These are phyloP conservation scores for Zoanthus sansibaricus DNA, from an alignment of 92 coral and sea anemone species.

Conservation along the genomic window DNA sequence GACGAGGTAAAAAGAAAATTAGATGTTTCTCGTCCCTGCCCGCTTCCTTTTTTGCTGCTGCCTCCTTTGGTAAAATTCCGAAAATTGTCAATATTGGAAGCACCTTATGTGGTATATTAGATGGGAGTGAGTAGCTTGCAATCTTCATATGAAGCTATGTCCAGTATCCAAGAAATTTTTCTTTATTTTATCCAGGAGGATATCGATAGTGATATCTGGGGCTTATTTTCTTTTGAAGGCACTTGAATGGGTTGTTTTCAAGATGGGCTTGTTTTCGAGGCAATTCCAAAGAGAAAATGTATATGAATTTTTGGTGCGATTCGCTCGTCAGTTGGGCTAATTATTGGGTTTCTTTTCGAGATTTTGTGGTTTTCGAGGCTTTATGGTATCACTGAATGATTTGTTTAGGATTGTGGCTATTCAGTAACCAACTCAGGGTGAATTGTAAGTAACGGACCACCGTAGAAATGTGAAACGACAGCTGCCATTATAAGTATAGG, in stretches of 20 bases:
- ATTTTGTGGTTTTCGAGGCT: constrained; percentile 34
- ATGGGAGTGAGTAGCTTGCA: constrained; percentile 46
- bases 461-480: constrained; percentile 31
- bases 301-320: constrained; percentile 13
- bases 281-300: constrained; percentile 26
- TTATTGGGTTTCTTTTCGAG: constrained; percentile 1
- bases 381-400: constrained; percentile 25
- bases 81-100: constrained; percentile 39
- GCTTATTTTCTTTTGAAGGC: constrained; percentile 35
- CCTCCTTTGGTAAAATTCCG: constrained; percentile 31
- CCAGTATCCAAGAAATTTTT: constrained; percentile 40
- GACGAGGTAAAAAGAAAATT: constrained; percentile 31
- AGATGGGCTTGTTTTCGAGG: constrained; percentile 23
- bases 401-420: constrained; percentile 22
- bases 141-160: constrained; percentile 37
- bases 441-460: constrained; percentile 26
- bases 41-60: constrained; percentile 34
- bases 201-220: constrained; percentile 44
- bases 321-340: constrained; percentile 14
- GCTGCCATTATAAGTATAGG: constrained; percentile 34
- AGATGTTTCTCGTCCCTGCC: constrained; percentile 8
- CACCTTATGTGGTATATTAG: constrained; percentile 27
- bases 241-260: constrained; percentile 25
- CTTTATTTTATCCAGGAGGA: constrained; percentile 42
- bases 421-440: constrained; percentile 29